phyloP scores from a whole-genome alignment of 2,888 invertebrate genomes.

The Silvanus unidentatus region DNA sequence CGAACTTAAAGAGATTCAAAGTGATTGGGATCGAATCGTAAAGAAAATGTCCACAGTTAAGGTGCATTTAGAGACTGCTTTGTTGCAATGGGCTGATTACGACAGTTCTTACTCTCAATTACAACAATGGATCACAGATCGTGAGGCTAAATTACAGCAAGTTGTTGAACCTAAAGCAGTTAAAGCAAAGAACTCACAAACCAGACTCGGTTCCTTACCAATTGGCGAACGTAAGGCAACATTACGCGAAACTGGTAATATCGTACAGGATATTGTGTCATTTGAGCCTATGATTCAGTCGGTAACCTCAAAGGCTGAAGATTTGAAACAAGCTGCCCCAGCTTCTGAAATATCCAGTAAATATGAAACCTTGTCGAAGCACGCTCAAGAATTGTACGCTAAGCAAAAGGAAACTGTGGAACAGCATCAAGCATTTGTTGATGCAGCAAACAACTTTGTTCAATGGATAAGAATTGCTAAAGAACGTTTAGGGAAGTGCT shows the following conservation, averaged over 20 bases:
- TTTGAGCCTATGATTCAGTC: conserved; percentile 97
- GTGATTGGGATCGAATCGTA: conserved; percentile 86
- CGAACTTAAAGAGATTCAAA: conserved; percentile 83
- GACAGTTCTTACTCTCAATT: conserved; percentile 88
- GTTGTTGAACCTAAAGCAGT: conserved; percentile 79
- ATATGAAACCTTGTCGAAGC: conserved; percentile 83
- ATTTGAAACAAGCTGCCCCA: conserved; percentile 83
- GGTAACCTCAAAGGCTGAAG: conserved; percentile 87
- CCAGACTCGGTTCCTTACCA: conserved; percentile 71
- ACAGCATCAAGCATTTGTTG: conserved; percentile 86
- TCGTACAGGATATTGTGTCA: conserved; percentile 93
- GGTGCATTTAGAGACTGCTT: conserved; percentile 81
- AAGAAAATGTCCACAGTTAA: conserved; percentile 89
- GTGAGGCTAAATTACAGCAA: conserved; percentile 87
- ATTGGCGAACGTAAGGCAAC: conserved; percentile 84
- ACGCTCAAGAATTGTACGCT: conserved; percentile 83
- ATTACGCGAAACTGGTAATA: conserved; percentile 84
- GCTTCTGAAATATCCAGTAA: conserved; percentile 88
- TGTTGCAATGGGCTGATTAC: conserved; percentile 94
- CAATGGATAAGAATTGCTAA: conserved; percentile 90
- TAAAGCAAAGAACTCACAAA: conserved; percentile 71
- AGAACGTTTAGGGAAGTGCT: conserved; percentile 84
- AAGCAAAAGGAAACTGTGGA: conserved; percentile 86
- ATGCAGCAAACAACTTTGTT: conserved; percentile 85
- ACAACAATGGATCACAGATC: conserved; percentile 90